phyloP scores from a whole-genome alignment of 2,888 invertebrate genomes.

The Eueremaeus valkanovi region DNA sequence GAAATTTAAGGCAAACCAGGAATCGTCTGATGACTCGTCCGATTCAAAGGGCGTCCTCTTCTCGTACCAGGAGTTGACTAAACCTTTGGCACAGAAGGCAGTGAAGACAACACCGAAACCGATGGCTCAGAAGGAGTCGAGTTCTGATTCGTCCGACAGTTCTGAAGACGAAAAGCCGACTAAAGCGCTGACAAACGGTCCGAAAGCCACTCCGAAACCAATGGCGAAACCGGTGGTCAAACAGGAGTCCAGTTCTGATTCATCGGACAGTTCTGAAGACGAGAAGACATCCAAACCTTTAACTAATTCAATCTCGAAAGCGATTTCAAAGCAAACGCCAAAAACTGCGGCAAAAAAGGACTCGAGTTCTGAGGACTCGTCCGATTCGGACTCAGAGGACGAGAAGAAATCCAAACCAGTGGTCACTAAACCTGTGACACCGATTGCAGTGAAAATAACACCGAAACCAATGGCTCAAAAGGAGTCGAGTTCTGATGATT shows the following conservation, averaged over 20 bases:
- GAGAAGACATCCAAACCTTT: slow-evolving; percentile 20
- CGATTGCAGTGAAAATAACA: neutral
- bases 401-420: slow-evolving; percentile 2
- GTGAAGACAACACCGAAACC: slow-evolving; percentile 36
- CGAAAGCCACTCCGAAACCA: neutral
- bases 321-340: slow-evolving; percentile 32
- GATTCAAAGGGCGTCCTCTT: too few species aligned
- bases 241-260: neutral
- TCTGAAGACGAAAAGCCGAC: neutral
- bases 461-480: slow-evolving; percentile 41
- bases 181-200: neutral
- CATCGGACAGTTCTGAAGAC: neutral
- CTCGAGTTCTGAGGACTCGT: slow-evolving; percentile 12
- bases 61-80: neutral
- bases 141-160: neutral
- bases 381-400: neutral
- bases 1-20: neutral
- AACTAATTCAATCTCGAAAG: neutral
- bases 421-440: neutral
- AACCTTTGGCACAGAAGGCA: neutral
- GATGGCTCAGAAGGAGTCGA: slow-evolving; percentile 39
- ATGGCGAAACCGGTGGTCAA: neutral
- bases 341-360: slow-evolving; percentile 6
- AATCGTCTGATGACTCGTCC: neutral
- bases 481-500: slow-evolving; percentile 50